These are phyloP conservation scores for Arothron firmamentum DNA, from an alignment of 2,113 vertebrate genomes.

Conservation along the genomic window DNA sequence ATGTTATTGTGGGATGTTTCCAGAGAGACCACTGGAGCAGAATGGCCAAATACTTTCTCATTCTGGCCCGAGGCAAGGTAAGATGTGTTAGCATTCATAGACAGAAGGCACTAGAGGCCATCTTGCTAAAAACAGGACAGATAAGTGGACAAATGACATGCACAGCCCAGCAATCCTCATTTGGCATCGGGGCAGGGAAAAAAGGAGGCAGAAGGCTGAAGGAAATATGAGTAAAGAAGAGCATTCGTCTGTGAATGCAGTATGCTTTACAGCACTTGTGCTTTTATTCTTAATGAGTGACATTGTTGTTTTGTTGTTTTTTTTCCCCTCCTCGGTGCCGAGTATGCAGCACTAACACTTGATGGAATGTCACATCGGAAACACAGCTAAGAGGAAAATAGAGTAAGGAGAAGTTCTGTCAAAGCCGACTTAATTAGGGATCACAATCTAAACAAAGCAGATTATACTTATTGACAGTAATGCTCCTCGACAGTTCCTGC, in stretches of 20 bases:
- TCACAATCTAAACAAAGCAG: constrained; percentile 51
- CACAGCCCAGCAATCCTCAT: constrained; percentile 40
- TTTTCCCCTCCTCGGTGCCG: constrained; percentile 26
- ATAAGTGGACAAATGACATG: constrained; percentile 47
- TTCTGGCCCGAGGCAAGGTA: constrained; percentile 70
- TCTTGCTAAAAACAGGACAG: constrained; percentile 50
- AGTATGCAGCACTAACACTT: constrained; percentile 56
- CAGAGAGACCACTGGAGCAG: constrained; percentile 54
- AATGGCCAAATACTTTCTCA: constrained; percentile 60
- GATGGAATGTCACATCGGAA: constrained; percentile 45
- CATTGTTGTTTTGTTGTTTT: constrained; percentile 33
- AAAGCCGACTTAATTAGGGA: constrained; percentile 56
- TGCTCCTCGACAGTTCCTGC: constrained; percentile 51
- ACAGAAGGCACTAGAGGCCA: constrained; percentile 57
- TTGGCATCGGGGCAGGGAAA: constrained; percentile 40
- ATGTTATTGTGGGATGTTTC: constrained; percentile 50
- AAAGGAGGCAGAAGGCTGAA: constrained; percentile 1
- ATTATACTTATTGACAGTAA: constrained; percentile 58
- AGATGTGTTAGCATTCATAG: constrained; percentile 60
- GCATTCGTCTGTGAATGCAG: constrained; percentile 14
- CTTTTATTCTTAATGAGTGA: constrained; percentile 28
- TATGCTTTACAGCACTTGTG: constrained; percentile 2
- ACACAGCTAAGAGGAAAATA: constrained; percentile 33
- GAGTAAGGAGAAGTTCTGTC: constrained; percentile 54
- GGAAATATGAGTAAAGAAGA: constrained; percentile 22